Conservation (phyloP, 92 coral and sea anemone species). For the Paramuricea clavata region DNA sequence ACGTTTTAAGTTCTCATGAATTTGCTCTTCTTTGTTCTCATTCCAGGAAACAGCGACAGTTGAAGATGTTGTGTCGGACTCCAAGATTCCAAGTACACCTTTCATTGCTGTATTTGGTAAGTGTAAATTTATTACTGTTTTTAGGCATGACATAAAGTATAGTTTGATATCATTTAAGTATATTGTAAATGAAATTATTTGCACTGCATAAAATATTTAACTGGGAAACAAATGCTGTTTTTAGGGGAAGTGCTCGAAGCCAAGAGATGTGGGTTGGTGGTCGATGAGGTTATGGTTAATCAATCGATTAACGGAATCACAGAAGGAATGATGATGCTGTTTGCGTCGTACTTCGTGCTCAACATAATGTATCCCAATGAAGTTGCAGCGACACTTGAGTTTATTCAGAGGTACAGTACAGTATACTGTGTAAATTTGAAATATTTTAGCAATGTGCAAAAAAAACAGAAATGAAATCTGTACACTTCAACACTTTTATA, state of each 20-base stretch:
- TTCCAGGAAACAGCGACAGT: slow-evolving; percentile 10
- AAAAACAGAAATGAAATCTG: too few species aligned
- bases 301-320: background rate
- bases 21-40: too few species aligned
- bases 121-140: background rate
- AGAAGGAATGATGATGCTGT: slow-evolving; percentile 1
- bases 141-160: too few species aligned
- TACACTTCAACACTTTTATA: background rate
- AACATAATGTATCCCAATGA: slow-evolving; percentile 9
- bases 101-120: slow-evolving; percentile 36
- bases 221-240: background rate
- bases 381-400: slow-evolving; percentile 25
- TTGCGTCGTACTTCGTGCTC: background rate
- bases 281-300: slow-evolving; percentile 29
- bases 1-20: too few species aligned
- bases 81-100: slow-evolving; percentile 13
- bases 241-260: slow-evolving; percentile 1
- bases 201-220: background rate
- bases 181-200: background rate
- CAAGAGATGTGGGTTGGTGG: slow-evolving; percentile 22
- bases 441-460: background rate
- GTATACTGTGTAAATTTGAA: background rate
- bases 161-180: too few species aligned
- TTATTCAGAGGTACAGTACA: slow-evolving; percentile 30
- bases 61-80: slow-evolving; percentile 2